Conservation (phyloP, 2,888 invertebrate genomes). For the Furcula furcula region DNA sequence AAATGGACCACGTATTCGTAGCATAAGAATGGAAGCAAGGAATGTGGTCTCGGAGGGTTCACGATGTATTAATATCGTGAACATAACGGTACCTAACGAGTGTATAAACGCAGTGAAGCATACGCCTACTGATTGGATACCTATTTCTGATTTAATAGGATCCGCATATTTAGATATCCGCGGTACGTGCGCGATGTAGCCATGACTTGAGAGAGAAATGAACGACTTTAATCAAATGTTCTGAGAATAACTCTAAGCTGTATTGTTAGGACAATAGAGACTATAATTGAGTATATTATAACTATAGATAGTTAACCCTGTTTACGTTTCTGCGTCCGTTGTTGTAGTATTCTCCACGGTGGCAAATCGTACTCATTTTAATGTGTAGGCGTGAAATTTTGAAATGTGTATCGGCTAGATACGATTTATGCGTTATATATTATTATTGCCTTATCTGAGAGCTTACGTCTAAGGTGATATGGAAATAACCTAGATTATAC, state of each 20-base stretch:
- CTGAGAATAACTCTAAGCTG: conserved; percentile 4
- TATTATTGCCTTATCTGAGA: conserved; percentile 21
- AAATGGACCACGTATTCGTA: conserved; percentile 8
- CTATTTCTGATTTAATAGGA: conserved; percentile 67
- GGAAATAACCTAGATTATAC: background rate
- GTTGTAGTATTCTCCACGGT: conserved; percentile 23
- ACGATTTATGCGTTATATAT: conserved; percentile 7
- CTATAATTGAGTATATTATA: conserved; percentile 4
- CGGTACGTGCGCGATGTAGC: conserved; percentile 26
- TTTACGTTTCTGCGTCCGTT: conserved; percentile 9
- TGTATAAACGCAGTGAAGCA: conserved; percentile 53
- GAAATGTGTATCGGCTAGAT: conserved; percentile 17
- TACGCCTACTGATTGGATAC: conserved; percentile 62
- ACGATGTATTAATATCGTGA: conserved; percentile 32
- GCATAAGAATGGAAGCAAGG: conserved; percentile 30
- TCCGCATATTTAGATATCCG: conserved; percentile 48
- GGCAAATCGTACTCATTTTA: conserved; percentile 17
- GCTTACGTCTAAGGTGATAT: background rate
- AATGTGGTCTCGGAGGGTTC: conserved; percentile 23
- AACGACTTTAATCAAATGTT: conserved; percentile 7
- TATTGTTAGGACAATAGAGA: conserved; percentile 3
- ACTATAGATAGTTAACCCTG: conserved; percentile 11
- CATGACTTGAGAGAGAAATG: conserved; percentile 6
- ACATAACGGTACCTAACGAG: conserved; percentile 41
- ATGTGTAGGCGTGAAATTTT: conserved; percentile 29